Conservation (phyloP, 2,888 invertebrate genomes). For the Rhingia campestris region DNA sequence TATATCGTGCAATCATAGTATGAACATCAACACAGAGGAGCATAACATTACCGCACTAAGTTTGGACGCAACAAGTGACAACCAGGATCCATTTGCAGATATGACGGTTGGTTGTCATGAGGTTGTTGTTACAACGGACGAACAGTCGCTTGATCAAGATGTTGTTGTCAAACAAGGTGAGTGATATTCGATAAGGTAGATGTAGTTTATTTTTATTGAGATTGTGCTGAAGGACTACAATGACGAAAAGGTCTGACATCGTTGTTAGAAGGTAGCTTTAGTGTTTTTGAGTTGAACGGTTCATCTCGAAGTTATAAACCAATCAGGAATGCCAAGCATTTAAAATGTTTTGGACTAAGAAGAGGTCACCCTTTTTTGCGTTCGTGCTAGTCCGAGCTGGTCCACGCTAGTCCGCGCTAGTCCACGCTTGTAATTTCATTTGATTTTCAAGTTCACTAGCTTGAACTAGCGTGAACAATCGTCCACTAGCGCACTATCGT, state of each 20-base stretch:
- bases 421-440: no score
- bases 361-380: no score
- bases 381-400: no score
- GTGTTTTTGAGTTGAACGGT: no score
- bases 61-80: neutral
- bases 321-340: no score
- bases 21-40: slow-evolving; percentile 33
- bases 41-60: slow-evolving; percentile 18
- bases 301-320: no score
- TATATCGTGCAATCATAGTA: slow-evolving; percentile 28
- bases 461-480: no score
- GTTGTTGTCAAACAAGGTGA: slow-evolving; percentile 45
- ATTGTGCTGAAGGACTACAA: neutral
- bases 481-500: no score
- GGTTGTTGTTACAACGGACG: neutral
- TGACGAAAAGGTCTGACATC: neutral
- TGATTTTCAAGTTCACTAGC: no score
- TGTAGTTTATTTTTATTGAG: neutral
- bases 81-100: slow-evolving; percentile 44
- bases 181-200: slow-evolving; percentile 1
- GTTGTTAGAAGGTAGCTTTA: no score
- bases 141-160: neutral
- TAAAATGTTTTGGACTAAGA: no score
- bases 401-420: no score
- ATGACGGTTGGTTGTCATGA: neutral